Conservation (phyloP, 2,888 invertebrate species). For the Cephus rjabovi region DNA sequence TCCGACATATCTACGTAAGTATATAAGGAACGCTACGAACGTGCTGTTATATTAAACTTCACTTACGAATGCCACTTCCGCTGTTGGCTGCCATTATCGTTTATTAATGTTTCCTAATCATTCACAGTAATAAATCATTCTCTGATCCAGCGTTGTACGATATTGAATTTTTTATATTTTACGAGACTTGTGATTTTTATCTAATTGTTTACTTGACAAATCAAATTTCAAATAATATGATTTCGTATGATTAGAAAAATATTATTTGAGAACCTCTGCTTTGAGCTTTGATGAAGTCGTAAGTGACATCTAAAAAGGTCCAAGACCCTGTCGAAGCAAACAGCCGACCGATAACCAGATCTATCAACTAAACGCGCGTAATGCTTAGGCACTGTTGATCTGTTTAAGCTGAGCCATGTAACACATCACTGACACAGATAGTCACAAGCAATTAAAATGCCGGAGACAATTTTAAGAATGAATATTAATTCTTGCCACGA, state of each 20-base stretch:
- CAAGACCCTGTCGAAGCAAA: not conserved
- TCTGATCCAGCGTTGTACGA: not conserved
- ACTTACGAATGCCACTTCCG: not conserved
- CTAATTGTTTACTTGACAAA: not conserved
- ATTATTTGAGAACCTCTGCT: not conserved
- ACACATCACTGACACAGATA: too few relatives aligned
- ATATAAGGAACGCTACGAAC: not conserved
- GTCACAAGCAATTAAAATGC: too few relatives aligned
- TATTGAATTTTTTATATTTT: not conserved
- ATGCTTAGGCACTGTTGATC: too few relatives aligned
- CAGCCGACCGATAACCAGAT: too few relatives aligned
- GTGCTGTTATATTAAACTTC: not conserved
- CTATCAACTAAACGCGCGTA: too few relatives aligned
- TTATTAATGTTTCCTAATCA: not conserved
- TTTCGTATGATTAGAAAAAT: not conserved
- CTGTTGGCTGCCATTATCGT: conserved; percentile 1
- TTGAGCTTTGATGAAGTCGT: not conserved
- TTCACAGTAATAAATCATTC: not conserved
- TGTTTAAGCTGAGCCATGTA: too few relatives aligned
- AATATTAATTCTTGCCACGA: too few relatives aligned
- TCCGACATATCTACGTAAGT: not conserved
- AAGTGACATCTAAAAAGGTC: not conserved
- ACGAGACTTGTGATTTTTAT: not conserved
- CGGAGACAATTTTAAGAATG: too few relatives aligned
- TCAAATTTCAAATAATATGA: not conserved